These are phyloP conservation scores for Muraenolepis orangiensis DNA, from an alignment of 2,797 vertebrate species.

Conservation along the genomic window DNA sequence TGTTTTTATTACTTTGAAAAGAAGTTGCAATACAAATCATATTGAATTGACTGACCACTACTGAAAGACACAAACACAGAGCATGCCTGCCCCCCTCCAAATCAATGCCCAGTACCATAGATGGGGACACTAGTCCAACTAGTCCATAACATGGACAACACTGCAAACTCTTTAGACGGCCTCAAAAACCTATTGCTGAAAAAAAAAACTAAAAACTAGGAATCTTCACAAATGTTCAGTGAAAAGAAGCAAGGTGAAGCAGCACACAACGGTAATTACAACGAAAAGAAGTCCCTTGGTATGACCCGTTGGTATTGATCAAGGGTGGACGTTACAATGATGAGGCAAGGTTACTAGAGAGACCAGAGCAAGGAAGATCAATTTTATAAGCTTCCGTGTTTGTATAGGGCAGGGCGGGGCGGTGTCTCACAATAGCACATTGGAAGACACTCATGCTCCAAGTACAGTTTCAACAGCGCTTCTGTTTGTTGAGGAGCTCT, in stretches of 20 bases:
- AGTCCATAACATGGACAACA: background rate
- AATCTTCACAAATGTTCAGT: constrained; percentile 16
- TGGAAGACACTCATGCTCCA: constrained; percentile 47
- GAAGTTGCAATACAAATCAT: constrained; percentile 5
- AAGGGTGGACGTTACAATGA: constrained; percentile 29
- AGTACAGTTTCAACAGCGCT: constrained; percentile 50
- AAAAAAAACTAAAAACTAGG: background rate
- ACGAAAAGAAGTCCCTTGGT: constrained; percentile 25
- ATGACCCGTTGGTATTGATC: constrained; percentile 42
- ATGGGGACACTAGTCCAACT: background rate
- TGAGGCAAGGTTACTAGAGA: constrained; percentile 34
- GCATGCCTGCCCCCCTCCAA: background rate
- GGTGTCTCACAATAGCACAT: constrained; percentile 26
- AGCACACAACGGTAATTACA: constrained; percentile 33
- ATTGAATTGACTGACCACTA: background rate
- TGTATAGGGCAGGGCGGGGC: background rate
- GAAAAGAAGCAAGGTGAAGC: constrained; percentile 23
- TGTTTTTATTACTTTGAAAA: constrained; percentile 4
- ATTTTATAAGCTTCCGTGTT: constrained; percentile 33
- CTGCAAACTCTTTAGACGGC: background rate
- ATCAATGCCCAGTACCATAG: background rate
- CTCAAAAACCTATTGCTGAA: background rate
- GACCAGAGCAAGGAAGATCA: constrained; percentile 39
- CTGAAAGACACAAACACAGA: background rate
- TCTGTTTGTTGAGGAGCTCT: constrained; percentile 44